Evolutionary conservation across 2,113 vertebrate species (phyloP), one percentile per base, ranked within the genome.

Genomic region (Bubo bubo): DNA sequence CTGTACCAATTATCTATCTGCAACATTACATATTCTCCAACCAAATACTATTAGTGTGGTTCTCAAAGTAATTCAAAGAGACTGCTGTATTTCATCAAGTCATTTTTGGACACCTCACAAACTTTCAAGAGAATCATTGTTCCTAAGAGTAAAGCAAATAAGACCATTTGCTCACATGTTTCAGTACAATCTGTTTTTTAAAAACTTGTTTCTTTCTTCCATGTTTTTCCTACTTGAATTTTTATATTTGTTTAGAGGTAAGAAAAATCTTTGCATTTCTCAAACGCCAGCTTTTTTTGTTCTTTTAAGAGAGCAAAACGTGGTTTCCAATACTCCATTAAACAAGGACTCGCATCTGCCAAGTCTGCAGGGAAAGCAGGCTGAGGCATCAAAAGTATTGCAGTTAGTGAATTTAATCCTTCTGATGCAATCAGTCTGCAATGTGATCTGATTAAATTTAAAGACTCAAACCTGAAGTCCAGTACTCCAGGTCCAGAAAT

Each of bases 391-490:
- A 24, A 21, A 94, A 81, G 62, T 22, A 86, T 35, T 82, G 41
- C 66, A 76, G 60, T 89, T 83, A 85, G 79, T 66, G 79, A 95
- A 86, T 91, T 75, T 73, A 91, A 95, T 93, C 80, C 71, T 89
- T 92, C 89, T 17, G 2, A 93, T 93, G 75, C 77, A 96, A 95
- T 93, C 85, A 92, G 80, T 58, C 56, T 95, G 49, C 66, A 90
- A 76, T 63, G 71, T 0, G 0, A 86, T 92, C 87, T 92, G 95
- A 97, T 96, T 96, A 93, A 80, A 86, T 55, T 94, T 79, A 80
- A 96, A 93, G 72, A 86, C 79, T 92, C 68, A 56, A 60, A 86
- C n/a, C 59, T 92, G 71, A 91, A 91, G 95, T 84, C 94, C 94
- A 93, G 93, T 64, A 91, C 77, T 90, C 81, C 3, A 14, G 37